Conservation (phyloP, 2,113 vertebrate genomes). For the Aleadryas rufinucha region DNA sequence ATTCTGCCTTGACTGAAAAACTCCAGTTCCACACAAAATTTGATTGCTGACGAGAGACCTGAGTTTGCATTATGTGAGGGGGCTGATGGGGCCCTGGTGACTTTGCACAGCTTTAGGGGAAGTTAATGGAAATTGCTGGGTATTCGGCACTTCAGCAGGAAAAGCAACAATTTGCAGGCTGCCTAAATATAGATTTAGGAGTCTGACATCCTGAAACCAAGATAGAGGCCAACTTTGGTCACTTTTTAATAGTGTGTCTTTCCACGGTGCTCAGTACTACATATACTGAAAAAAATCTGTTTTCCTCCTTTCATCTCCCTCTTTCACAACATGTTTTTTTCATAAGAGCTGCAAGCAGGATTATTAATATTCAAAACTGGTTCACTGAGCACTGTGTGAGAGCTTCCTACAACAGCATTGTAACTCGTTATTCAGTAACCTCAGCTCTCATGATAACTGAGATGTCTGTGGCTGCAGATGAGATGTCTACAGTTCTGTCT, state of each 20-base stretch:
- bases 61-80: not conserved
- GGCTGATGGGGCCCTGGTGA: not conserved
- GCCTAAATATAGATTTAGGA: not conserved
- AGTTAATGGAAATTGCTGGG: not conserved
- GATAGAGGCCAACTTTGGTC: not conserved
- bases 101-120: not conserved
- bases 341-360: not conserved
- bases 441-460: not conserved
- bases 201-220: not conserved
- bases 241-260: not conserved
- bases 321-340: not conserved
- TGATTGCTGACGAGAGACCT: not conserved
- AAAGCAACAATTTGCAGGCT: not conserved
- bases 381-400: not conserved
- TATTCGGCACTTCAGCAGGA: fast-evolving
- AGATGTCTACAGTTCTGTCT: not conserved
- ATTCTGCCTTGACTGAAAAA: not conserved
- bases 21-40: not conserved
- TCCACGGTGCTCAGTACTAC: not conserved
- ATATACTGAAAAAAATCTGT: not conserved
- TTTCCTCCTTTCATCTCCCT: not conserved
- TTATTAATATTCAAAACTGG: not conserved
- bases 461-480: not conserved
- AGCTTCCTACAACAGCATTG: not conserved
- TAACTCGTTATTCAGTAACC: not conserved